Conservation (phyloP, 2,888 invertebrate genomes). For the Hoplodrina ambigua region DNA sequence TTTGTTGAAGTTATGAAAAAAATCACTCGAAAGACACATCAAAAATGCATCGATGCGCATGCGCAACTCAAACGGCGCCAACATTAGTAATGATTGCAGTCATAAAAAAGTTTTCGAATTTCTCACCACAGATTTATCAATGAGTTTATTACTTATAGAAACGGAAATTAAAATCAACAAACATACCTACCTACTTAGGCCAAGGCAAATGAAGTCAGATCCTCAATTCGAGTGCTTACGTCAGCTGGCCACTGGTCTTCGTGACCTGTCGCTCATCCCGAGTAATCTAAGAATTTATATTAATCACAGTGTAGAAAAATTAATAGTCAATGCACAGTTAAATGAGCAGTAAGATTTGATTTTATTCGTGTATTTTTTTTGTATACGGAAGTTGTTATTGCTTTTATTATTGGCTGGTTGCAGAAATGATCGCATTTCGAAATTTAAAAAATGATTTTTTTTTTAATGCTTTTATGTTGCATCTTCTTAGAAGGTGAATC, state of each 20-base stretch:
- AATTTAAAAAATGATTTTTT: background rate
- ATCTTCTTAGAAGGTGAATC: too few relatives aligned
- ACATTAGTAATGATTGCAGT: background rate
- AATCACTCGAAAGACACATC: too few relatives aligned
- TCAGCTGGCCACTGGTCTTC: conserved; percentile 56
- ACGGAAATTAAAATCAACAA: conserved; percentile 50
- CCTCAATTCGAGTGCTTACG: conserved; percentile 46
- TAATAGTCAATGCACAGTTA: conserved; percentile 29
- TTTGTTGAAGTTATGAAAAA: too few relatives aligned
- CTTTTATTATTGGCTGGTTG: background rate
- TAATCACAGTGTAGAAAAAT: conserved; percentile 34
- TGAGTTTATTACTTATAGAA: conserved; percentile 31
- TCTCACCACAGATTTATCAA: conserved; percentile 18
- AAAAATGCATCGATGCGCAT: background rate
- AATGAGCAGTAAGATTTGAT: conserved; percentile 3
- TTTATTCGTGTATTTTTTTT: conserved; percentile 21
- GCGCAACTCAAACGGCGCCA: conserved; percentile 29
- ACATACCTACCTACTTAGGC: background rate
- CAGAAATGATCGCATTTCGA: background rate
- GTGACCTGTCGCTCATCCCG: conserved; percentile 53
- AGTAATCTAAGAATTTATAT: conserved; percentile 32
- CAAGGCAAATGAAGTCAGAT: conserved; percentile 54
- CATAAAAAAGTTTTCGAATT: conserved; percentile 31
- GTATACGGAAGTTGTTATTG: conserved; percentile 20
- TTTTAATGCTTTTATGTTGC: too few relatives aligned